Evolutionary conservation across 2,113 vertebrate genomes (phyloP), one percentile per base, ranked within the genome.

Genomic region (Saguinus midas): DNA sequence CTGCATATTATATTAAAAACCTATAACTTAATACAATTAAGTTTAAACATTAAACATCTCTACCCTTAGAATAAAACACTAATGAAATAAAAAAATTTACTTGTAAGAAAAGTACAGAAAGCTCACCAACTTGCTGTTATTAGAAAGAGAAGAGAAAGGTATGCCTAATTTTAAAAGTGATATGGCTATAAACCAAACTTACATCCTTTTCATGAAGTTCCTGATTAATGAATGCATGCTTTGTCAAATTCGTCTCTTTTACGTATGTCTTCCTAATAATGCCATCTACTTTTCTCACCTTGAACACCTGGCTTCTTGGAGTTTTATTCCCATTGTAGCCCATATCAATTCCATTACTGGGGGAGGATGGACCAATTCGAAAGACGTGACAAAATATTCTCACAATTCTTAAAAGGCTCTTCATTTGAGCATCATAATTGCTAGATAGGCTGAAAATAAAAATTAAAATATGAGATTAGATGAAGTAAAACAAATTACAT

Each of bases 281-380:
- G 97, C 98, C 98, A 98, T 97, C 98, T 98, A 99, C 97, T 98
- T 99, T 98, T 98, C 99, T 99, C 97, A 99, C 99, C 99, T 99
- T 99, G 98, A 99, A 99, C 96, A 99, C 99, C 98, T 99, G 99
- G 98, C 98, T 99, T 98, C 99, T 99, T 93, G 99, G 99, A 37
- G 99, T 99, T 99, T 99, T 99, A 99, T 99, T 99, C 97, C 99
- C 99, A 81, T 99, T 99, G 99, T 99, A 99, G 97, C 99, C 99
- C 99, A 99, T 99, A 98, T 99, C 99, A 57, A 99, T 99, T 98
- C 99, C 99, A 97, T 99, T 99, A 99, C 98, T 99, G 50, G 99
- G 99, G 58, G 99, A 99, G 50, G 99, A 99, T 48, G 99, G 99
- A 70, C 99, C 99, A 94, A 99, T 98, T 76, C 99, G 99, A 98